phyloP scores from a whole-genome alignment of 2,113 vertebrate species.

The Podarcis muralis region DNA sequence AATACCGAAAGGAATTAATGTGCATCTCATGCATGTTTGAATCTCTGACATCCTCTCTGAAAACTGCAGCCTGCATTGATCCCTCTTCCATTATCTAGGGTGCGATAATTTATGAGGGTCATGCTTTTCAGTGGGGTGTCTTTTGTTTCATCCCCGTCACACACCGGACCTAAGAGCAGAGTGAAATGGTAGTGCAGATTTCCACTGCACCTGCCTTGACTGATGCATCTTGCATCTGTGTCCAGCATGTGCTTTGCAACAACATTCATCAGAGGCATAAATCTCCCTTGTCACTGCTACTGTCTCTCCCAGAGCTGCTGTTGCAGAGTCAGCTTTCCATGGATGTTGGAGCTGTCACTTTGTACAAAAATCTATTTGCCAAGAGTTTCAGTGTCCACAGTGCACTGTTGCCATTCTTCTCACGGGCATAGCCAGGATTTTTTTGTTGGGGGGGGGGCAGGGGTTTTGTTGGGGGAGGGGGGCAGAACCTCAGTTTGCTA shows the following conservation, averaged over 20 bases:
- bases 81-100: not conserved
- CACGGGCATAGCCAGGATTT: too few relatives aligned
- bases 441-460: too few relatives aligned
- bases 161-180: too few relatives aligned
- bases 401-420: not conserved
- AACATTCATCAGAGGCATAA: not conserved
- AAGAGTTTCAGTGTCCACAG: not conserved
- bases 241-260: not conserved
- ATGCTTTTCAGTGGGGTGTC: too few relatives aligned
- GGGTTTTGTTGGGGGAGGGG: too few relatives aligned
- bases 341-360: not conserved
- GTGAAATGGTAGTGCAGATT: not conserved
- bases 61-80: not conserved
- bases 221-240: too few relatives aligned
- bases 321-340: conserved; percentile 2
- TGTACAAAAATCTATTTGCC: too few relatives aligned
- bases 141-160: not conserved
- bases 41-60: not conserved
- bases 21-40: not conserved
- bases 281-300: not conserved
- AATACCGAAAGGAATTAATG: too few relatives aligned
- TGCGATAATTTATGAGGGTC: not conserved
- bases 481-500: too few relatives aligned
- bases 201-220: too few relatives aligned
- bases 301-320: not conserved